A percentile compares a stretch with the other conserved stretches of the same genome.
Evolutionary conservation across 92 coral and sea anemone species (phyloP).

Genomic region (Galaxea fascicularis): DNA sequence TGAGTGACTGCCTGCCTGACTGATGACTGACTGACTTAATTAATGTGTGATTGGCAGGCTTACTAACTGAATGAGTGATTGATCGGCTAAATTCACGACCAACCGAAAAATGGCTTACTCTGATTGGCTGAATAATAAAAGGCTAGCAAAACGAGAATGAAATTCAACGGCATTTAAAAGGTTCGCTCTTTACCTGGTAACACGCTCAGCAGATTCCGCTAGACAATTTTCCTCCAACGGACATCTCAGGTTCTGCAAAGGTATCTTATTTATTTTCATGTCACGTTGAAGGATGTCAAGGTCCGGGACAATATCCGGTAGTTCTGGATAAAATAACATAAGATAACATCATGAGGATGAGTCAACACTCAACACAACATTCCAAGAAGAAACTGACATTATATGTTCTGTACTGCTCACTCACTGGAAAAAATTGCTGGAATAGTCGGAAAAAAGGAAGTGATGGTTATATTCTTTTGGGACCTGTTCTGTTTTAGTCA

Average conservation of each 20-base stretch:
- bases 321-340: conserved; percentile 36
- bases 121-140: too few relatives aligned
- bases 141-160: too few relatives aligned
- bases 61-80: neutral
- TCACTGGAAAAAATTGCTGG: too few relatives aligned
- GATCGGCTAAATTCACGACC: neutral
- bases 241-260: conserved; percentile 68
- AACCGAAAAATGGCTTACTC: too few relatives aligned
- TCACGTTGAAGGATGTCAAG: conserved; percentile 64
- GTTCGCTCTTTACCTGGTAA: conserved; percentile 8
- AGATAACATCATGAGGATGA: neutral
- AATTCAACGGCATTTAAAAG: neutral
- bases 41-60: neutral
- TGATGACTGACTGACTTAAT: neutral
- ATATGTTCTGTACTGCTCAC: too few relatives aligned
- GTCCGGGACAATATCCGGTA: conserved; percentile 87
- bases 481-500: too few relatives aligned
- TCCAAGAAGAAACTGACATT: too few relatives aligned
- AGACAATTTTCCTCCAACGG: conserved; percentile 92
- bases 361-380: neutral
- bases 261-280: conserved; percentile 49
- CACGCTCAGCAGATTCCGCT: conserved; percentile 57
- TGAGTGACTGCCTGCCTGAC: neutral
- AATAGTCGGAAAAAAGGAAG: too few relatives aligned
- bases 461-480: too few relatives aligned